Percentiles rank a stretch among this genome's conserved stretches.
Evolutionary conservation across 2,888 invertebrate species (phyloP).

Genomic region (Heliconius ismenius): DNA sequence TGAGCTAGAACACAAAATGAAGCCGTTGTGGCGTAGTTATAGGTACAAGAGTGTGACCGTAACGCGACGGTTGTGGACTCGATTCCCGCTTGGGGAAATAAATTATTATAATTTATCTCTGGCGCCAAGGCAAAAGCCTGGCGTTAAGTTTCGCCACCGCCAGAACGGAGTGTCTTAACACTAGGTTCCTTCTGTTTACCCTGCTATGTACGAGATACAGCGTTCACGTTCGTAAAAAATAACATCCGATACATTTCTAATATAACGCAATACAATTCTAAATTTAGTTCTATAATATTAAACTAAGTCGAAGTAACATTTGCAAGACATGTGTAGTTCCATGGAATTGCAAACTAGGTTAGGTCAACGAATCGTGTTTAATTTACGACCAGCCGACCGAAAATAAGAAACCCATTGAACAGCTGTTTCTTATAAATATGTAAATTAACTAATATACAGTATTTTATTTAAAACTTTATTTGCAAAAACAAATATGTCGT

Average conservation of each 20-base stretch:
- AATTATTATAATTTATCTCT: too few relatives aligned
- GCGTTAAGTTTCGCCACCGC: too few relatives aligned
- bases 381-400: constrained; percentile 41
- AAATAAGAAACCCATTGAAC: constrained; percentile 29
- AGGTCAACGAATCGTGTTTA: constrained; percentile 44
- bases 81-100: too few relatives aligned
- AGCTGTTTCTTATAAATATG: constrained; percentile 22
- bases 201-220: too few relatives aligned
- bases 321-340: constrained; percentile 44
- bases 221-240: background rate
- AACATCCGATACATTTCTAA: background rate
- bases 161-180: too few relatives aligned
- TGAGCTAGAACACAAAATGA: too few relatives aligned
- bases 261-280: background rate
- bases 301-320: constrained; percentile 38
- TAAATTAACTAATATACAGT: background rate
- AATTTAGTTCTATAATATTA: constrained; percentile 4
- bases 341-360: constrained; percentile 43
- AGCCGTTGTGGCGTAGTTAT: too few relatives aligned
- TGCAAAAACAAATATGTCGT: background rate
- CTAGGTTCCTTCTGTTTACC: too few relatives aligned
- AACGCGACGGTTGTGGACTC: too few relatives aligned
- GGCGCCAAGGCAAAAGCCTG: too few relatives aligned
- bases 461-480: constrained; percentile 1
- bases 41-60: too few relatives aligned